Percentiles rank a stretch among this genome's conserved stretches.
phyloP scores from a whole-genome alignment of 2,888 invertebrate species.

The Geophilus truncorum region DNA sequence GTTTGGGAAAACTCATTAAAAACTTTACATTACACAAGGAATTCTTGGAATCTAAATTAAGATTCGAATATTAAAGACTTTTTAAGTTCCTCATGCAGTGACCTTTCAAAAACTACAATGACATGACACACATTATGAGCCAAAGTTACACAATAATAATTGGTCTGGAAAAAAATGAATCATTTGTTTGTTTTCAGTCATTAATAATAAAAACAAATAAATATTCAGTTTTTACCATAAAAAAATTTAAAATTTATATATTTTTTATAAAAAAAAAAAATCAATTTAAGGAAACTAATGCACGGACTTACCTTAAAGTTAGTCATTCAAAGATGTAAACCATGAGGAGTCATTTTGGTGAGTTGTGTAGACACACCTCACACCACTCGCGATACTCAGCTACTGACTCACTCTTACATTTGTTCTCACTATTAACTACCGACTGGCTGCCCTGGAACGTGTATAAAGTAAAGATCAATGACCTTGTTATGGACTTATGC shows the following conservation, averaged over 20 bases:
- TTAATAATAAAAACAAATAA: background rate
- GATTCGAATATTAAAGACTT: background rate
- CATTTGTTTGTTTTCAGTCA: background rate
- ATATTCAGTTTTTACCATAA: background rate
- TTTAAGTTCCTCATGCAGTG: background rate
- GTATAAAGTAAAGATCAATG: background rate
- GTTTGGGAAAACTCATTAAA: background rate
- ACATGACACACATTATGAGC: background rate
- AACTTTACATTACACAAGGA: background rate
- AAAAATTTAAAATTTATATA: background rate
- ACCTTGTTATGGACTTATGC: background rate
- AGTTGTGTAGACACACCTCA: background rate
- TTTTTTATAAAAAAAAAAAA: background rate
- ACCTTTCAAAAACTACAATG: background rate
- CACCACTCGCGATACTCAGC: background rate
- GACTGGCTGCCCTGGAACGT: background rate
- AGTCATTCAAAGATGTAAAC: background rate
- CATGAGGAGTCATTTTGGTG: background rate
- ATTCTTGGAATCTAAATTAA: conserved; percentile 1
- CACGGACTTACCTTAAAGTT: background rate
- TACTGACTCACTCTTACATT: conserved; percentile 20
- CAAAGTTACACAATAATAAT: background rate
- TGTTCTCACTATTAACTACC: background rate
- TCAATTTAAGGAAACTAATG: background rate
- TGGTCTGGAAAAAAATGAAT: background rate